These are phyloP conservation scores for Cheilosia pagana DNA, from an alignment of 2,888 invertebrate species.

Conservation along the genomic window DNA sequence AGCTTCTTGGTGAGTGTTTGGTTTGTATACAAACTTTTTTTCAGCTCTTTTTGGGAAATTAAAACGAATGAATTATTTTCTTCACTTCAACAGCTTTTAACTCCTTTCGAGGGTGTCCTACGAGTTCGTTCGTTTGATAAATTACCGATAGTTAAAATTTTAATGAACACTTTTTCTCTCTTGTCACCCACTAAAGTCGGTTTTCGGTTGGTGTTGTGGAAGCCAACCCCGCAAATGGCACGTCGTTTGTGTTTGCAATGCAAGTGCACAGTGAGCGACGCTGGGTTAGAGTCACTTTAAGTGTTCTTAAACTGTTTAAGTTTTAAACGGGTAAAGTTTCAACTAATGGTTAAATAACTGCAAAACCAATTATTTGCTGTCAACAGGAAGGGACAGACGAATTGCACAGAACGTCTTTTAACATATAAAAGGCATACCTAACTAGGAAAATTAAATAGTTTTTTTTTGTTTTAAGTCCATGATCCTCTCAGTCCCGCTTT, in stretches of 20 bases:
- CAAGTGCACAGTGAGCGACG: slow-evolving; percentile 12
- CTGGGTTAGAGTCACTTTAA: neutral
- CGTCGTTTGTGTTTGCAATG: neutral
- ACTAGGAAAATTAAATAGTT: no score
- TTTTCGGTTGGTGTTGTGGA: neutral
- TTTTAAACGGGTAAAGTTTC: no score
- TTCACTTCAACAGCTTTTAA: slow-evolving; percentile 11
- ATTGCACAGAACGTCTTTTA: no score
- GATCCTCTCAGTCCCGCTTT: no score
- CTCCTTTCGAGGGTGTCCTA: neutral
- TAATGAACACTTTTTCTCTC: slow-evolving; percentile 67
- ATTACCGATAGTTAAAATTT: slow-evolving; percentile 67
- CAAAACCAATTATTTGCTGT: no score
- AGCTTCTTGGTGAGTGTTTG: slow-evolving; percentile 18
- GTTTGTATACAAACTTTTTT: slow-evolving; percentile 3
- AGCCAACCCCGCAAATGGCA: neutral
- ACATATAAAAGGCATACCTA: no score
- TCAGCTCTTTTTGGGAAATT: neutral
- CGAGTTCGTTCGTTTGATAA: slow-evolving; percentile 42
- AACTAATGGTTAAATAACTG: no score
- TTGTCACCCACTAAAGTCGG: slow-evolving; percentile 2
- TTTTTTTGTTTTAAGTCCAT: no score
- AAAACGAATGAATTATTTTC: slow-evolving; percentile 24
- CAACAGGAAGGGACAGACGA: no score
- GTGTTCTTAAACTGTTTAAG: neutral